phyloP scores from a whole-genome alignment of 1,140 invertebrate genomes.

The Leptonema lineaticorne region DNA sequence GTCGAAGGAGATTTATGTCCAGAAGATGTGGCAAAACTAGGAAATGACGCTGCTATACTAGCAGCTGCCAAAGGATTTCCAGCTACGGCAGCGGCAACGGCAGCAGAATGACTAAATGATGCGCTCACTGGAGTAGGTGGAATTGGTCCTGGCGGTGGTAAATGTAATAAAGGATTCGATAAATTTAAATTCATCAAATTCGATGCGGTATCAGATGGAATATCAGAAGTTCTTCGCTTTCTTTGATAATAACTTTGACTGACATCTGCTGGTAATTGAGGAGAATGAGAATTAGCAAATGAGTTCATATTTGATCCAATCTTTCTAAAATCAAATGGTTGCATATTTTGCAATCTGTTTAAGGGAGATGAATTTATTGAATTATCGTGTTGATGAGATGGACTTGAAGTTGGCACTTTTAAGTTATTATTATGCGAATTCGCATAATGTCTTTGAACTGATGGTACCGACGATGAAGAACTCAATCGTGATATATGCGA shows the following conservation, averaged over 20 bases:
- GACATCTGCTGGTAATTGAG: slow-evolving; percentile 47
- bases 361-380: slow-evolving; percentile 65
- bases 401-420: slow-evolving; percentile 51
- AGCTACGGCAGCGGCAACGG: slow-evolving; percentile 58
- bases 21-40: slow-evolving; percentile 27
- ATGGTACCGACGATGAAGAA: neutral
- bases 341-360: slow-evolving; percentile 90
- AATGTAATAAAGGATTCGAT: slow-evolving; percentile 57
- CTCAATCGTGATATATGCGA: slow-evolving; percentile 9
- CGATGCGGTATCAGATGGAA: slow-evolving; percentile 49
- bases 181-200: slow-evolving; percentile 63
- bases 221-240: slow-evolving; percentile 53
- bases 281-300: slow-evolving; percentile 46
- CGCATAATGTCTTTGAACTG: slow-evolving; percentile 19
- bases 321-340: slow-evolving; percentile 90
- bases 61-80: slow-evolving; percentile 48
- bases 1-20: slow-evolving; percentile 49
- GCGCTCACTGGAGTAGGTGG: slow-evolving; percentile 60
- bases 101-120: slow-evolving; percentile 53
- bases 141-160: slow-evolving; percentile 64
- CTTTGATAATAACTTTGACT: slow-evolving; percentile 49
- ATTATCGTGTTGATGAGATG: slow-evolving; percentile 52
- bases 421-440: slow-evolving; percentile 25
- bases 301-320: slow-evolving; percentile 57
- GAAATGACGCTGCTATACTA: slow-evolving; percentile 51